These are phyloP conservation scores for Argyra leucocephala DNA, from an alignment of 2,888 invertebrate genomes.

Conservation along the genomic window DNA sequence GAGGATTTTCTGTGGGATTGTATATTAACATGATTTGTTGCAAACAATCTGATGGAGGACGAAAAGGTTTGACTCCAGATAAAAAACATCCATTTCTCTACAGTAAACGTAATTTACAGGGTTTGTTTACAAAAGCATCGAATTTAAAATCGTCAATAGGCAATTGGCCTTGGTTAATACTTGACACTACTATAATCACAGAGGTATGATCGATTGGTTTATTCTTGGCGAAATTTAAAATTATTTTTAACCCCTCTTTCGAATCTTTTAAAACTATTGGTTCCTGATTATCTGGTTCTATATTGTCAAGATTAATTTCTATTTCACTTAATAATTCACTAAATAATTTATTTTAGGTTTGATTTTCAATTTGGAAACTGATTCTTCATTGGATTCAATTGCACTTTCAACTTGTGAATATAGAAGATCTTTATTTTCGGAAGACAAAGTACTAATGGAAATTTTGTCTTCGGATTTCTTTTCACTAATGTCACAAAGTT, in stretches of 20 bases:
- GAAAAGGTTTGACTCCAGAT: constrained; percentile 77
- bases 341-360: constrained; percentile 34
- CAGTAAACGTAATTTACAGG: constrained; percentile 75
- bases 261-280: constrained; percentile 65
- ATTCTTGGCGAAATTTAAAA: constrained; percentile 73
- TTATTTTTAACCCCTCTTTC: constrained; percentile 64
- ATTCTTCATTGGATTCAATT: constrained; percentile 12
- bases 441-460: too few species aligned
- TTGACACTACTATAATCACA: constrained; percentile 78
- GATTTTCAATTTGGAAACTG: constrained; percentile 10
- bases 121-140: constrained; percentile 84
- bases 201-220: constrained; percentile 68
- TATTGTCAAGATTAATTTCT: constrained; percentile 61
- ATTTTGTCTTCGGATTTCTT: too few species aligned
- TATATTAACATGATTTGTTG: constrained; percentile 84
- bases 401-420: constrained; percentile 9
- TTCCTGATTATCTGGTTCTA: constrained; percentile 61
- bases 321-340: too few species aligned
- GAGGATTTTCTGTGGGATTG: constrained; percentile 54
- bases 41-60: constrained; percentile 71
- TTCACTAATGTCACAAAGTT: too few species aligned
- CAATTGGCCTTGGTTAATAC: constrained; percentile 64
- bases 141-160: constrained; percentile 72
- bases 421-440: neutral
- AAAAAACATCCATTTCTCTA: constrained; percentile 63